Evolutionary conservation across 1,140 invertebrate species (phyloP).

Genomic region (Galendromus occidentalis): DNA sequence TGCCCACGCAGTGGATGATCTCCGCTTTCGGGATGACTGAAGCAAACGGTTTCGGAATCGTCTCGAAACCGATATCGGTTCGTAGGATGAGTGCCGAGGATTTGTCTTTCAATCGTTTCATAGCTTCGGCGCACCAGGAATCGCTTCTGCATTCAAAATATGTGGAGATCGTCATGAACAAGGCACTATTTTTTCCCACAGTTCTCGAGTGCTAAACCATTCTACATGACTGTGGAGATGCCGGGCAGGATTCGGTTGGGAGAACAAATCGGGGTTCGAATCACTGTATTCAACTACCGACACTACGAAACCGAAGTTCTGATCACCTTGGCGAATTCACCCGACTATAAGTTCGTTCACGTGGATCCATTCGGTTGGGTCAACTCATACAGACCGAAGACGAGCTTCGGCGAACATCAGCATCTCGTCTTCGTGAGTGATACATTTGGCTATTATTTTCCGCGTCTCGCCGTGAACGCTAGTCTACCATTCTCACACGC

Average conservation of each 20-base stretch:
- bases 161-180: too few species aligned
- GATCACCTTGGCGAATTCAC: slow-evolving; percentile 61
- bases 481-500: neutral
- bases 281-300: slow-evolving; percentile 86
- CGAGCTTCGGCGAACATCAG: slow-evolving; percentile 73
- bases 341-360: slow-evolving; percentile 78
- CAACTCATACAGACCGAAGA: slow-evolving; percentile 46
- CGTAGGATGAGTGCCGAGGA: slow-evolving; percentile 16
- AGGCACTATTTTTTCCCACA: too few species aligned
- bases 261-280: slow-evolving; percentile 76
- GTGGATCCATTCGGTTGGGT: slow-evolving; percentile 75
- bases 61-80: slow-evolving; percentile 49
- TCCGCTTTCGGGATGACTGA: slow-evolving; percentile 74
- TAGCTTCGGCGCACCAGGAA: too few species aligned
- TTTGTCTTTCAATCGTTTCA: neutral
- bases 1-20: slow-evolving; percentile 73
- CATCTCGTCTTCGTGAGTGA: slow-evolving; percentile 74
- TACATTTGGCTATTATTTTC: neutral
- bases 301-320: slow-evolving; percentile 42
- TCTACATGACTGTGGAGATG: slow-evolving; percentile 88
- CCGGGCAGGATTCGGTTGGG: slow-evolving; percentile 58
- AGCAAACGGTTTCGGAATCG: slow-evolving; percentile 60
- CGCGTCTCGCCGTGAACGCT: neutral
- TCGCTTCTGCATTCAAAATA: too few species aligned
- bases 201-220: slow-evolving; percentile 63